Conservation (phyloP, 2,888 invertebrate genomes). For the Microdon myrmicae region DNA sequence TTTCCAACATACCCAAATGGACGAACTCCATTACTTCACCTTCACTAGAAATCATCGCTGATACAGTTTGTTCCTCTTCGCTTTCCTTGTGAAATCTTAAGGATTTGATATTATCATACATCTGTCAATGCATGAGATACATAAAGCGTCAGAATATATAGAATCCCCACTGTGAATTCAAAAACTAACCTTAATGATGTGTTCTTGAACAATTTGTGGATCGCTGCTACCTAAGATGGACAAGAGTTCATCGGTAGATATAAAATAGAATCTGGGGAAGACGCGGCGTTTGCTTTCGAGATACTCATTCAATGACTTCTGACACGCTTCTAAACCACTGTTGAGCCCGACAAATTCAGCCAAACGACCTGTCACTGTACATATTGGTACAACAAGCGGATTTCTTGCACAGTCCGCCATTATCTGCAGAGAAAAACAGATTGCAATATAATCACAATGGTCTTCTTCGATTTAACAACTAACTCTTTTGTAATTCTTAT, state of each 20-base stretch:
- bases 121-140: constrained; percentile 69
- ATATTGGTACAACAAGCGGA: constrained; percentile 82
- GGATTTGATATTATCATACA: constrained; percentile 90
- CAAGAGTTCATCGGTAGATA: constrained; percentile 91
- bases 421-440: constrained; percentile 69
- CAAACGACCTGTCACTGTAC: constrained; percentile 78
- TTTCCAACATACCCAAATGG: constrained; percentile 62
- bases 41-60: constrained; percentile 88
- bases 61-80: constrained; percentile 75
- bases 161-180: background rate
- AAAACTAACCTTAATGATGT: constrained; percentile 83
- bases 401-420: constrained; percentile 87
- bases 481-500: constrained; percentile 80
- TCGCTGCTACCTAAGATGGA: constrained; percentile 89
- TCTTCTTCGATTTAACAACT: constrained; percentile 23
- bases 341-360: constrained; percentile 80
- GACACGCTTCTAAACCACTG: constrained; percentile 84
- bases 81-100: constrained; percentile 76
- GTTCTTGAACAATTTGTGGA: constrained; percentile 86
- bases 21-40: constrained; percentile 88
- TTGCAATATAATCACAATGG: background rate
- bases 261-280: constrained; percentile 92
- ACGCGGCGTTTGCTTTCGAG: constrained; percentile 86
- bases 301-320: constrained; percentile 91
- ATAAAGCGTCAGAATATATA: background rate